Conservation (phyloP, 1,140 invertebrate genomes). For the Trachymyrmex cornetzi region DNA sequence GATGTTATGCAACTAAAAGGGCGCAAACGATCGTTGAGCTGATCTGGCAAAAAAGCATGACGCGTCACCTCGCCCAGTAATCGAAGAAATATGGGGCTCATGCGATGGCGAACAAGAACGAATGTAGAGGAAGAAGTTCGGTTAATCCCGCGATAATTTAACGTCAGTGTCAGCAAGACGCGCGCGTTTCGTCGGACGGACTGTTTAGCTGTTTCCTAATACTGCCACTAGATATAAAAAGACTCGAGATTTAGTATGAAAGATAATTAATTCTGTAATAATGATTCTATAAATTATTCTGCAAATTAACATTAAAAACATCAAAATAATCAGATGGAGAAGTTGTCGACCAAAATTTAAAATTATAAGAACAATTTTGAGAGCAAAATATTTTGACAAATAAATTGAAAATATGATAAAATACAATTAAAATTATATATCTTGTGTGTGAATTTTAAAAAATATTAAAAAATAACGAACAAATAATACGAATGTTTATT, state of each 20-base stretch:
- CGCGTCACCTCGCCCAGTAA: neutral
- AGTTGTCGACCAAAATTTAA: neutral
- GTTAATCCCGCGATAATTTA: conserved; percentile 54
- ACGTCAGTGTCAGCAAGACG: conserved; percentile 42
- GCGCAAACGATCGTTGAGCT: conserved; percentile 23
- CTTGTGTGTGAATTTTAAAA: neutral
- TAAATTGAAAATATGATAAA: neutral
- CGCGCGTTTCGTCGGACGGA: neutral
- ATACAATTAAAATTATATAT: conserved; percentile 5
- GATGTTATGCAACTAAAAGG: conserved; percentile 39
- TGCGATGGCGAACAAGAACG: conserved; percentile 40
- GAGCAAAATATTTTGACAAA: neutral
- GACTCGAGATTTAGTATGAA: neutral
- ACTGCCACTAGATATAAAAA: neutral
- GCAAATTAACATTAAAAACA: neutral
- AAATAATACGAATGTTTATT: neutral
- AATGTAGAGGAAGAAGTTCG: neutral
- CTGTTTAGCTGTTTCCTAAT: conserved; percentile 20
- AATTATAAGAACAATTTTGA: neutral
- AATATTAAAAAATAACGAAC: neutral
- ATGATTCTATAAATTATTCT: neutral
- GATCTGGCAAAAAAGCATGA: conserved; percentile 38
- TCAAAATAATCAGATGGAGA: neutral
- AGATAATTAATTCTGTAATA: conserved; percentile 23
- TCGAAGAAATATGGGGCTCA: conserved; percentile 47